Evolutionary conservation across 2,113 vertebrate species (phyloP).

Genomic region (Petromus typicus): DNA sequence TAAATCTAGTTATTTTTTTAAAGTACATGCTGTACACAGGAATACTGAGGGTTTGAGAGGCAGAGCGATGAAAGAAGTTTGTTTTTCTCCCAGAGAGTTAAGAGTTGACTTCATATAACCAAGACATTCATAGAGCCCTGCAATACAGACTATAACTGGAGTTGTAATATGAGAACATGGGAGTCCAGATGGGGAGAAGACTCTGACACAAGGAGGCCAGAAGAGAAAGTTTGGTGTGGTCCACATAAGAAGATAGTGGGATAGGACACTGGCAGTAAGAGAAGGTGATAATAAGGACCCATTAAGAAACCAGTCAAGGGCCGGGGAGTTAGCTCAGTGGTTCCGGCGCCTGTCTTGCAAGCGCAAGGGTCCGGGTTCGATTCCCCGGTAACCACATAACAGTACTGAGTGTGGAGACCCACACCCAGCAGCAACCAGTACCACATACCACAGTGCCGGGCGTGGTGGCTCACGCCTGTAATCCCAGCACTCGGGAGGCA

Average conservation of each 20-base stretch:
- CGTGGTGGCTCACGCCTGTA: no score
- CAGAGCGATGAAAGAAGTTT: neutral
- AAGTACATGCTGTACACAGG: neutral
- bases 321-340: no score
- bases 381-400: no score
- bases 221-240: neutral
- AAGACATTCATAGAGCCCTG: neutral
- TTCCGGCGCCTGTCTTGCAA: no score
- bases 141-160: neutral
- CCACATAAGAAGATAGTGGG: neutral
- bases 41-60: neutral
- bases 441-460: no score
- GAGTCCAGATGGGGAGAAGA: neutral
- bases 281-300: neutral
- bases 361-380: no score
- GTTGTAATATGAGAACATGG: neutral
- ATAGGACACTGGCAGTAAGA: neutral
- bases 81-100: slow-evolving; percentile 52
- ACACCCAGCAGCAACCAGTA: no score
- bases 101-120: neutral
- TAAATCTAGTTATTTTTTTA: neutral
- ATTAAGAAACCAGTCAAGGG: no score
- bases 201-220: neutral
- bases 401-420: no score
- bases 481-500: no score